These are phyloP conservation scores for Oophaga sylvatica DNA, from an alignment of 2,797 vertebrate species.

Conservation along the genomic window DNA sequence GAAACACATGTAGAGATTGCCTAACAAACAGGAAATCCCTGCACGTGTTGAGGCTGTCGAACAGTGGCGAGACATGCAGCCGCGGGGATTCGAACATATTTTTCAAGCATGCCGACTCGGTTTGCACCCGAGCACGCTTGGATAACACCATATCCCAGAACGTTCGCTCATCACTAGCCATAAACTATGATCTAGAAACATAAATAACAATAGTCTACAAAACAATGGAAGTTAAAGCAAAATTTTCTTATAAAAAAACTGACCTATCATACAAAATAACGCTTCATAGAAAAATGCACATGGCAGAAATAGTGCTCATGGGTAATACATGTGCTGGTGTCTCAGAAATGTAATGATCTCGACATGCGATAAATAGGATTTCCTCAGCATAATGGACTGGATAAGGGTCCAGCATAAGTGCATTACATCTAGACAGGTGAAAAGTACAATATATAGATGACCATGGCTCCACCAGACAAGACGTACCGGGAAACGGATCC, in stretches of 20 bases:
- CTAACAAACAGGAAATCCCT: too few species aligned
- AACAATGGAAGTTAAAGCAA: neutral
- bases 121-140: too few species aligned
- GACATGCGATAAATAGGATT: neutral
- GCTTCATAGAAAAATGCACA: neutral
- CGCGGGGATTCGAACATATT: too few species aligned
- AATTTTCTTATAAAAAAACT: neutral
- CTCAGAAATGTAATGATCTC: neutral
- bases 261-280: slow-evolving; percentile 1
- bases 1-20: too few species aligned
- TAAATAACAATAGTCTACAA: slow-evolving; percentile 3
- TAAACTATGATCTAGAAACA: neutral
- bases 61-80: too few species aligned
- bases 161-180: neutral
- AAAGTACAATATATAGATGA: neutral
- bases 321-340: neutral
- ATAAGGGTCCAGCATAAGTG: neutral
- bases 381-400: neutral
- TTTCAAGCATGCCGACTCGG: too few species aligned
- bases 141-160: too few species aligned
- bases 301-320: slow-evolving; percentile 5
- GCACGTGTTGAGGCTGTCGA: too few species aligned
- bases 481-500: neutral
- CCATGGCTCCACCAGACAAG: neutral
- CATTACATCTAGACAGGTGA: neutral